Percentiles rank a stretch among this genome's conserved stretches.
Evolutionary conservation across 2,888 invertebrate species (phyloP).

Genomic region (Synergus gifuensis): DNA sequence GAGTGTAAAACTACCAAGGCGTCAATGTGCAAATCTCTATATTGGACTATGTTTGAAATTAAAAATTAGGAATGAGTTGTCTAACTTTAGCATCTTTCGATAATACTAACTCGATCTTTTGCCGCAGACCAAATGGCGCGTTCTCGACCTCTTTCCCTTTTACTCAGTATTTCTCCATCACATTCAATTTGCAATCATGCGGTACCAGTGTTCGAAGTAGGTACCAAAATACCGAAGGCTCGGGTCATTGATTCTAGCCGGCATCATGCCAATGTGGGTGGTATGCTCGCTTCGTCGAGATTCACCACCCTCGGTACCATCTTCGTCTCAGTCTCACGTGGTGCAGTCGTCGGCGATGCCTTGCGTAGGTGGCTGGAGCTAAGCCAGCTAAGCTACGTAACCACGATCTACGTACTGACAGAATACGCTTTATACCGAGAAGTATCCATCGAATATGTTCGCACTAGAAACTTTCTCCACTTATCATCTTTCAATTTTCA

Average conservation of each 20-base stretch:
- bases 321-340: slow-evolving; percentile 49
- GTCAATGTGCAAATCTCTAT: neutral
- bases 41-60: neutral
- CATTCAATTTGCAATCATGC: slow-evolving; percentile 10
- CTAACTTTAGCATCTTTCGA: too few species aligned
- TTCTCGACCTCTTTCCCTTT: slow-evolving; percentile 9
- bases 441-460: slow-evolving; percentile 9
- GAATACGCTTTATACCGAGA: slow-evolving; percentile 6
- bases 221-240: slow-evolving; percentile 65
- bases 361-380: slow-evolving; percentile 73
- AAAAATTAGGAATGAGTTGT: neutral
- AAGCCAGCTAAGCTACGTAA: slow-evolving; percentile 62
- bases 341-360: slow-evolving; percentile 57
- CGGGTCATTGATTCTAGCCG: slow-evolving; percentile 73
- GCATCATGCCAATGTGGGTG: slow-evolving; percentile 69
- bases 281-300: slow-evolving; percentile 45
- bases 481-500: neutral
- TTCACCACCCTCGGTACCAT: slow-evolving; percentile 35
- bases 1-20: neutral
- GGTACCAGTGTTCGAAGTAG: slow-evolving; percentile 22
- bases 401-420: neutral
- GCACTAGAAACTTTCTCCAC: neutral
- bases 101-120: too few species aligned
- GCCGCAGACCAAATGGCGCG: slow-evolving; percentile 12
- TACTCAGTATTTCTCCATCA: slow-evolving; percentile 13